Evolutionary conservation across 2,888 invertebrate species (phyloP).

Genomic region (Stictocephala bisonia): DNA sequence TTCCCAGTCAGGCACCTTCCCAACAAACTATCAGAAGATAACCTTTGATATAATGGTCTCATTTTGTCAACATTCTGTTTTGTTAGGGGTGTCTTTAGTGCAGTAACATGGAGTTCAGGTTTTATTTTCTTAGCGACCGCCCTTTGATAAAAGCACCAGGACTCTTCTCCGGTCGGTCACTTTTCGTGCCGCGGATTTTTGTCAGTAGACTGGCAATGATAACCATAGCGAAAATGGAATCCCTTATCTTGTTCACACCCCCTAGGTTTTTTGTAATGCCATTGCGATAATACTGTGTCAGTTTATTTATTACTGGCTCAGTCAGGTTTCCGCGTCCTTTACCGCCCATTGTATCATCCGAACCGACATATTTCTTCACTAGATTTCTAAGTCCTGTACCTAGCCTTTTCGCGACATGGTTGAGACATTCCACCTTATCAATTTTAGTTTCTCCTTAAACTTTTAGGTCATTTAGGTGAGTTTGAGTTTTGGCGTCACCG

Average conservation of each 20-base stretch:
- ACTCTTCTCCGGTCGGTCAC: constrained; percentile 1
- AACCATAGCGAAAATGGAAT: constrained; percentile 17
- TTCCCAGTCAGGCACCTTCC: too few relatives aligned
- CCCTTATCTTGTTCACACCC: background rate
- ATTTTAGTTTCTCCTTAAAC: background rate
- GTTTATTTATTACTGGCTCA: background rate
- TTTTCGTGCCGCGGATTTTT: constrained; percentile 4
- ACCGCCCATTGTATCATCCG: background rate
- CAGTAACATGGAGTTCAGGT: background rate
- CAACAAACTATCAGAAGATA: background rate
- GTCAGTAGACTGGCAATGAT: constrained; percentile 12
- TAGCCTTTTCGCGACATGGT: constrained; percentile 23
- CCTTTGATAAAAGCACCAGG: constrained; percentile 25
- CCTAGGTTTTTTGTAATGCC: background rate
- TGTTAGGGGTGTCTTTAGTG: background rate
- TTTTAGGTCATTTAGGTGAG: constrained; percentile 2
- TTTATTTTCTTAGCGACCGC: background rate
- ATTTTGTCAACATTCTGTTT: background rate
- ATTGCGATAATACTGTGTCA: constrained; percentile 16
- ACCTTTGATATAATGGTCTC: background rate
- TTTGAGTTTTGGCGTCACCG: constrained; percentile 11
- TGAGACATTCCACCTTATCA: constrained; percentile 1
- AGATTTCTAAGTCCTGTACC: constrained; percentile 26
- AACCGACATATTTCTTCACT: background rate
- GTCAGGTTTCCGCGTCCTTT: constrained; percentile 8